Base-by-base conservation (phyloP, 2,888 invertebrate species). In the Trachelus iudaicus region DNA sequence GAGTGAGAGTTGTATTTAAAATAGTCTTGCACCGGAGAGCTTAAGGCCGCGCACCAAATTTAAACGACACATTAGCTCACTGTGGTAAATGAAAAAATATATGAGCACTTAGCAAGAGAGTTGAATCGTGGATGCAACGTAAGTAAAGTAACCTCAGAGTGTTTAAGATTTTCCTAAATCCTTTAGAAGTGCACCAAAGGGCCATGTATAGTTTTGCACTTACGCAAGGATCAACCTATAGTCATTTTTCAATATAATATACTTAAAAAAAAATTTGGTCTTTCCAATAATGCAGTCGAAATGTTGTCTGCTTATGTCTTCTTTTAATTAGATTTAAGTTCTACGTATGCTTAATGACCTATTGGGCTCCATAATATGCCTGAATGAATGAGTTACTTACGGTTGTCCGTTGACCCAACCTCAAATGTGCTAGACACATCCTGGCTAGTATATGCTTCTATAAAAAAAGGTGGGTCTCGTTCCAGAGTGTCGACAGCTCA, bases 81-180 rank as follows among this genome's bases (percentile, higher is more conserved):
- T 30, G 69, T 30, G 69, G 69, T 77, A 69, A 75, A 77, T 77
- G 77, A 75, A 77, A 77, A 77, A 77, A 77, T 75, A 77, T 75
- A 34, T 34, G 34, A 75, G 77, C 77, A 77, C 77, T 77, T 75
- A 75, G 77, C 37, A 37, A 40, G 40, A 34, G 69, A 74, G 75
- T 15, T 69, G 40, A 75, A 75, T 69, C 77, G 37, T 69, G 75
- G 9, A 6, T 30, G 30, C 15, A 69, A n/a, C 30, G 69, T 33
- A 33, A 30, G 30, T 31, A 3, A 71, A 34, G 9, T 71, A 71
- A 71, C 31, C 71, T 71, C 33, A 71, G 30, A 69, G 71, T 71
- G 71, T 31, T 33, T 71, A 31, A 71, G 33, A 71, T 33, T 31
- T 31, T 34, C 15, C 3, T 30, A 12, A 71, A 71, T 34, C 71